Evolutionary conservation across 1,140 invertebrate species (phyloP), one percentile per base, ranked within the genome.

Genomic region (Achroia grisella): DNA sequence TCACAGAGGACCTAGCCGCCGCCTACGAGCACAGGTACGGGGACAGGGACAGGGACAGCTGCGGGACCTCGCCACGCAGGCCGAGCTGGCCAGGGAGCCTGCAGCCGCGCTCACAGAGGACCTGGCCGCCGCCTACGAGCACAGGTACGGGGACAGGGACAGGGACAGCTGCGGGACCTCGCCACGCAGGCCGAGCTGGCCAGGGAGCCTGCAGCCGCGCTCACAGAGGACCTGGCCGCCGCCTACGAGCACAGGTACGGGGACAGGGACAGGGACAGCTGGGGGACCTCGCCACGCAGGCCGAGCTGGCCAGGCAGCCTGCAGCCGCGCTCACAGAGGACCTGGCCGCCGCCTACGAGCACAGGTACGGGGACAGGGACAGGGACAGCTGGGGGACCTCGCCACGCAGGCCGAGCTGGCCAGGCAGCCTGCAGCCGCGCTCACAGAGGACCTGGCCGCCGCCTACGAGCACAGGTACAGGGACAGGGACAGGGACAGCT

Each of bases 1-100:
- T 94, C 66, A 93, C 94, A 69, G 92, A 94, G 70, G 96, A 97
- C 85, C 88, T 98, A 92, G 94, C 94, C 29, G 94, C 95, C 79
- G 93, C 95, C 92, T 95, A 84, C 87, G 95, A 34, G 90, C 97
- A 64, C 45, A 52, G 56, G 34, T 89, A 95, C 51, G 95, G 96
- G 70, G 95, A 97, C 78, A 96, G 97, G 85, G 95, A 97, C 82
- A 93, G 95, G 0, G 87, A 93, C 35, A 92, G 8, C 87, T 98
- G 15, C 94, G 96, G 66, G 96, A 98, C 81, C 87, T 98, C 35
- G 91, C 90, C 52, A 89, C 96, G 43, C 94, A 96, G 84, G 95
- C 96, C 1, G 95, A 97, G 86, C 79, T 97, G 52, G 96, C 96
- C 5, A 89, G 96, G 46, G 95, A 95, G 41, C 92, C 94, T 6